Evolutionary conservation across 2,888 invertebrate species (phyloP), one percentile per base, ranked within the genome.

Genomic region (Parnassius glacialis): DNA sequence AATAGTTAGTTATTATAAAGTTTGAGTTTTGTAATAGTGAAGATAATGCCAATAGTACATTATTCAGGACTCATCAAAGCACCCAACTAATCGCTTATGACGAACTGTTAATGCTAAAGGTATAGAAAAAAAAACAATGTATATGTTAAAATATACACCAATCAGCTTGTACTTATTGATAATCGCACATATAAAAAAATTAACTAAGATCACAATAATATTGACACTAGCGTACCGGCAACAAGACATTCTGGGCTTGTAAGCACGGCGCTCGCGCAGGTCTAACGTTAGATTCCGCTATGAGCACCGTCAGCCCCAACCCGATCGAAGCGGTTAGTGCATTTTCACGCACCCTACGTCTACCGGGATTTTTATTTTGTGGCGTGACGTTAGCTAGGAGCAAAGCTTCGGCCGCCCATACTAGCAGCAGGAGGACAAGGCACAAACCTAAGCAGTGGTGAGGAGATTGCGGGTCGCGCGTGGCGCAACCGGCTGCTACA

Each of bases 361-460:
- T 84, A 80, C 68, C 53, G 48, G 80, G 79, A 76, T 76, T 74
- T 79, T 78, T 78, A 80, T 81, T 77, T 74, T 61, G 64, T 53
- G 63, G 57, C 54, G 64, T 76, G 75, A 80, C 77, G 66, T 81
- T 80, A 74, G 79, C 81, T 43, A 47, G 45, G 13, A 57, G 20
- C 47, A 59, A 47, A 47, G 51, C 41, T 10, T 59, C 55, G 76
- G 73, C 73, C 63, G 80, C 80, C 70, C 87, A 74, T 70, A 89
- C 72, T 70, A 89, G 73, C 73, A 87, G 73, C 75, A 92, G 74
- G 73, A 91, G 77, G 68, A 90, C 78, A 67, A 91, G 79, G 73
- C 87, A 92, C 92, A 92, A 92, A 92, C 92, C 92, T 92, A 92
- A 74, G 79, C 92, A 92, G 69, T 77, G 81, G 72, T 84, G 86